Evolutionary conservation across 2,888 invertebrate genomes (phyloP).

Genomic region (Falcaria lacertinaria): DNA sequence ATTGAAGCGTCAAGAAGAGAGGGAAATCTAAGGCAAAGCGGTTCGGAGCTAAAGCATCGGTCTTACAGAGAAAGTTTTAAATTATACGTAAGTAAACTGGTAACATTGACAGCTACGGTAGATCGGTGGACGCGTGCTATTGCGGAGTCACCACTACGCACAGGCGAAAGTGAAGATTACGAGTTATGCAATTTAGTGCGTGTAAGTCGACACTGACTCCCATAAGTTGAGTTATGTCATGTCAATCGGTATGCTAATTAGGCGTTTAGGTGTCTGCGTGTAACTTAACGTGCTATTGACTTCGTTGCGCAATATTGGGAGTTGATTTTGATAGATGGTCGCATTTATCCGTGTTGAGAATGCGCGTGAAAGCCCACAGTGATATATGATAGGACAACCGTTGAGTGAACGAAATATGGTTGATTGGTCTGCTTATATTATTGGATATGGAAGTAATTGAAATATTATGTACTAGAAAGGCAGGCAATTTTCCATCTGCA

Average conservation of each 20-base stretch:
- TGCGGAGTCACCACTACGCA: slow-evolving; percentile 5
- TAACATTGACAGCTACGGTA: slow-evolving; percentile 43
- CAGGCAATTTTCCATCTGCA: too few species aligned
- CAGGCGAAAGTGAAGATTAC: slow-evolving; percentile 31
- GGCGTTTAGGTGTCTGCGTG: slow-evolving; percentile 7
- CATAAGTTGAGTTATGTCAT: slow-evolving; percentile 25
- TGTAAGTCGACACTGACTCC: slow-evolving; percentile 13
- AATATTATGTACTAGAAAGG: too few species aligned
- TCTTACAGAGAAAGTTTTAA: slow-evolving; percentile 71
- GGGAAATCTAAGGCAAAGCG: slow-evolving; percentile 57
- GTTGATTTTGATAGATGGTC: background rate
- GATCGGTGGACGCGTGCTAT: slow-evolving; percentile 18
- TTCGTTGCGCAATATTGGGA: slow-evolving; percentile 4
- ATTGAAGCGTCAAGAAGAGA: slow-evolving; percentile 54
- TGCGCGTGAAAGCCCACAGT: background rate
- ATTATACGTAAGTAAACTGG: slow-evolving; percentile 71
- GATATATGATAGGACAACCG: background rate
- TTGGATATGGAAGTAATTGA: too few species aligned
- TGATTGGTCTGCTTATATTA: too few species aligned
- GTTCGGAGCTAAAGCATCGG: slow-evolving; percentile 27
- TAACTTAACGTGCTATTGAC: background rate
- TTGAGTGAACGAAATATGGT: too few species aligned
- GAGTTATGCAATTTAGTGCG: slow-evolving; percentile 24
- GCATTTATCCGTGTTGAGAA: background rate
- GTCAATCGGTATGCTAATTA: slow-evolving; percentile 20